Percentiles rank a stretch among this genome's conserved stretches.
These are phyloP conservation scores for Volucella bombylans DNA, from an alignment of 2,888 invertebrate genomes.

Conservation along the genomic window DNA sequence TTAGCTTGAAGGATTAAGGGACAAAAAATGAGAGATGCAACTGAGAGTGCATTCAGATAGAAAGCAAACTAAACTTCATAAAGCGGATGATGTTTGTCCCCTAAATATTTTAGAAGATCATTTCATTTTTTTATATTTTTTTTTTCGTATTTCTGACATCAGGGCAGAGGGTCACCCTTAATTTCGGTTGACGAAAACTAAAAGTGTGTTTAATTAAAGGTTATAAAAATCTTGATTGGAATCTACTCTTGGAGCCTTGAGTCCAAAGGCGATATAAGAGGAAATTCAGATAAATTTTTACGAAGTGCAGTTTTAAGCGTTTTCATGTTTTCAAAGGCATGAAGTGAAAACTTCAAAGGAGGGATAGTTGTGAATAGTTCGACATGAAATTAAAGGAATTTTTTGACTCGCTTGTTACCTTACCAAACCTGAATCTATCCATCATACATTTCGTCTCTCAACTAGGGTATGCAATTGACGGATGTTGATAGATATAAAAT, in stretches of 20 bases:
- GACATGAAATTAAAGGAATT: too few species aligned
- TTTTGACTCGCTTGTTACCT: too few species aligned
- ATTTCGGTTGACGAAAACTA: conserved; percentile 29
- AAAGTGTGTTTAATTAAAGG: conserved; percentile 35
- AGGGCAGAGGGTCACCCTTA: background rate
- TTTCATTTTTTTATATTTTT: background rate
- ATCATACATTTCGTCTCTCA: too few species aligned
- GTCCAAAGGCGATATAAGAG: background rate
- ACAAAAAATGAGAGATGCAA: conserved; percentile 27
- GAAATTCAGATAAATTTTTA: background rate
- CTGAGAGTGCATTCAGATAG: conserved; percentile 15
- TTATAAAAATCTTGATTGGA: conserved; percentile 39
- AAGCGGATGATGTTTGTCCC: conserved; percentile 11
- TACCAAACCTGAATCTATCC: too few species aligned
- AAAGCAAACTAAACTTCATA: conserved; percentile 25
- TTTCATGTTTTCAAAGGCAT: background rate
- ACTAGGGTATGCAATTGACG: too few species aligned
- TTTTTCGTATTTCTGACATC: too few species aligned
- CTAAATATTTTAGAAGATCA: conserved; percentile 29
- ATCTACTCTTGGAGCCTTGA: background rate
- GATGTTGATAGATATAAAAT: too few species aligned
- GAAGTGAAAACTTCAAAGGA: too few species aligned
- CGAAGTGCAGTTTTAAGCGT: background rate
- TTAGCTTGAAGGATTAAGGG: conserved; percentile 44
- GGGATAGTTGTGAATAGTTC: too few species aligned